These are phyloP conservation scores for Episyrphus balteatus DNA, from an alignment of 1,140 invertebrate species.

Conservation along the genomic window DNA sequence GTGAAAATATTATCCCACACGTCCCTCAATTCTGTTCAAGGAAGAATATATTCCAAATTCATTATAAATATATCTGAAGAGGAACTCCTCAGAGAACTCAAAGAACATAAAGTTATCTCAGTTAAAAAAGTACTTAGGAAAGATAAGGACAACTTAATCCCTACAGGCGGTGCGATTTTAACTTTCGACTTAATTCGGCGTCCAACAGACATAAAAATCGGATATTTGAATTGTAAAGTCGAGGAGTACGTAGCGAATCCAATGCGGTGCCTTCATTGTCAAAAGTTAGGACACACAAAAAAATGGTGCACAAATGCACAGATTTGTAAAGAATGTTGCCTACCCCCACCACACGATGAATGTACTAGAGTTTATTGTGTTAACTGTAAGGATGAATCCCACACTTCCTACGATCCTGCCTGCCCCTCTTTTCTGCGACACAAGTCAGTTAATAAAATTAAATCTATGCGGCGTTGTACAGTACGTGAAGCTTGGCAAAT, in stretches of 20 bases:
- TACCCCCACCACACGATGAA: not conserved
- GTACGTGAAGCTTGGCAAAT: slow-evolving; percentile 1
- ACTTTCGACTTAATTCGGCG: not conserved
- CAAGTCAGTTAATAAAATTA: slow-evolving; percentile 1
- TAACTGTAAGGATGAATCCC: not conserved
- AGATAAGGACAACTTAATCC: not conserved
- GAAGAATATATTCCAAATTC: no score
- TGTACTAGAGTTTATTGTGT: not conserved
- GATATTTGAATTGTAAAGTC: not conserved
- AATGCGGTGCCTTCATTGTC: not conserved
- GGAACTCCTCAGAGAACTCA: no score
- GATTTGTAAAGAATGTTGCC: slow-evolving; percentile 2
- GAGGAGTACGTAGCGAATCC: not conserved
- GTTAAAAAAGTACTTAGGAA: no score
- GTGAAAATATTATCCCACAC: no score
- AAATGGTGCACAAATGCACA: not conserved
- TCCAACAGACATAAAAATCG: not conserved
- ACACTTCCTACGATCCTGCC: not conserved
- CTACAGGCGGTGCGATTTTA: not conserved
- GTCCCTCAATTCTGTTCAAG: no score
- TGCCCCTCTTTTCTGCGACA: not conserved
- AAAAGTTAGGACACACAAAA: slow-evolving; percentile 1
- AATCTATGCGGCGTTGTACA: not conserved
- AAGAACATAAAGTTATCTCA: no score
- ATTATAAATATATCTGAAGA: no score